Base-by-base conservation (phyloP, 2,797 vertebrate genomes). In the Meda fulgida region DNA sequence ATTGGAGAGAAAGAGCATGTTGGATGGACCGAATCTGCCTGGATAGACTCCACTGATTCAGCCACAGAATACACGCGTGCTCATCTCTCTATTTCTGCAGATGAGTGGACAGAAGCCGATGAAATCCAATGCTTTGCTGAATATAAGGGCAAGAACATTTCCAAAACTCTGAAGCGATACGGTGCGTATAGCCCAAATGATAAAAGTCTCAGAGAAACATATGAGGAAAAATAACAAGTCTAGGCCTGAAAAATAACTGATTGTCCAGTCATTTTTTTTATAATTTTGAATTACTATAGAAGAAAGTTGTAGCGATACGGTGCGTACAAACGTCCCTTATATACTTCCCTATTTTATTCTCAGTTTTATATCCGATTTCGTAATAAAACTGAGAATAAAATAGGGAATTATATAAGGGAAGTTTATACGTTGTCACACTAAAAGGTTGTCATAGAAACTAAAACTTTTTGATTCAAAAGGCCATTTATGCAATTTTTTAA, bases 11-110 rank as follows among this genome's bases (percentile, higher is more conserved):
- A 46, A 7, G 19, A 5, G 3, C 34, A 6, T 26, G 40, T 26
- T 31, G 86, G 88, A 72, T 80, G 77, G 76, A 84, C 51, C 0
- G 86, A 87, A 36, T 78, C 76, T 0, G 40, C 11, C 69, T 89
- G 86, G 88, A 87, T 77, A 55, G 18, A 84, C 16, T 4, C 80
- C 65, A 71, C 51, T n/a, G 82, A 81, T n/a, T 87, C 82, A 31
- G 60, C 63, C 60, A 34, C 43, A 48, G 78, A 85, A 43, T 69
- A 26, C 51, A 89, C 84, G 1, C 70, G 72, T 10, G 86, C 77
- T 75, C 84, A 83, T 65, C 40, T 87, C 18, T 29, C 81, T 10
- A 26, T 89, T 38, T 18, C 84, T 23, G 29, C 19, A 46, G 77
- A 78, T 14, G 78, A 83, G 29, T 89, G 86, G 86, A 19, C 19